Evolutionary conservation across 2,113 vertebrate genomes (phyloP).

Genomic region (Chamaetylas fuelleborni): DNA sequence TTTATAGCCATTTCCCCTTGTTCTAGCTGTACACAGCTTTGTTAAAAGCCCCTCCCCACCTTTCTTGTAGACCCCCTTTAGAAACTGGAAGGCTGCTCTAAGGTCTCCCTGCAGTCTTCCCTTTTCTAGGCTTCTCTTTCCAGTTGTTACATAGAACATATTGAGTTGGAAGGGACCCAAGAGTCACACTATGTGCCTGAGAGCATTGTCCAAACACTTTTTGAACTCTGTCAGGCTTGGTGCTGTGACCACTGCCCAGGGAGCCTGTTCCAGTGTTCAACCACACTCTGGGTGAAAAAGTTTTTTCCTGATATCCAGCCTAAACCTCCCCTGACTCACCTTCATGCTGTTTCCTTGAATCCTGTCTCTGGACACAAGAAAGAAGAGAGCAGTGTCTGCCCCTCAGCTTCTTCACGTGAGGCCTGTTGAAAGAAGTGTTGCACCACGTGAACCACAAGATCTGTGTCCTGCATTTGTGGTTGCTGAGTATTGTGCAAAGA

Average conservation of each 20-base stretch:
- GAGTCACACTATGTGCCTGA: not conserved
- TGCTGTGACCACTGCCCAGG: not conserved
- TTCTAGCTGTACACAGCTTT: not conserved
- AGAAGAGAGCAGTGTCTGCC: not conserved
- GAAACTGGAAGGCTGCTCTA: not conserved
- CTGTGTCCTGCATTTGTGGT: fast-evolving
- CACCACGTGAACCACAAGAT: fast-evolving
- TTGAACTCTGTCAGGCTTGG: not conserved
- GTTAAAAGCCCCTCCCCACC: not conserved
- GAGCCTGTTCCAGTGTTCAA: not conserved
- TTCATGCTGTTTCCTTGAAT: not conserved
- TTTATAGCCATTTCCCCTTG: not conserved
- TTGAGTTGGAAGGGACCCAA: not conserved
- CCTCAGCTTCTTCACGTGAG: fast-evolving
- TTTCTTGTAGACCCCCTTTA: fast-evolving
- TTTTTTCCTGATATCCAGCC: not conserved
- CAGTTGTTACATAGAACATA: not conserved
- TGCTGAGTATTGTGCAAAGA: fast-evolving
- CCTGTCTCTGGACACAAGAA: not conserved
- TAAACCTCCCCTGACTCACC: not conserved
- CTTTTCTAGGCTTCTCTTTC: not conserved
- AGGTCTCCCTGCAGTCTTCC: not conserved
- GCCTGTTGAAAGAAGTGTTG: not conserved
- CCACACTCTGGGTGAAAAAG: fast-evolving
- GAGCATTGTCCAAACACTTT: not conserved